Conservation (phyloP, 2,113 vertebrate species). For the Candoia aspera region DNA sequence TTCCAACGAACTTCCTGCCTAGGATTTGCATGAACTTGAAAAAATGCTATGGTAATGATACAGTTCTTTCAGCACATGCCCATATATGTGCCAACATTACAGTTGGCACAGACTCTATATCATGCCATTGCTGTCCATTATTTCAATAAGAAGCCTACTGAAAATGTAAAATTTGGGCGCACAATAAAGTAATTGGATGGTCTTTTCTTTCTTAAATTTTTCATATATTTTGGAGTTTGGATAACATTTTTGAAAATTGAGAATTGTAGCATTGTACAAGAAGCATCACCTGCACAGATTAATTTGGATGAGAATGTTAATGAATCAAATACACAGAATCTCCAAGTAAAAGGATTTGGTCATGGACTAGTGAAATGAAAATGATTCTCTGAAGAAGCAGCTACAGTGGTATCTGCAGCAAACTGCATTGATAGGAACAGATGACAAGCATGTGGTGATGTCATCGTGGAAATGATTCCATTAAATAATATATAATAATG, state of each 20-base stretch:
- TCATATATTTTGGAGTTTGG: not conserved
- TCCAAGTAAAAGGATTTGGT: not conserved
- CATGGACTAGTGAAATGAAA: not conserved
- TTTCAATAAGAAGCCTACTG: not conserved
- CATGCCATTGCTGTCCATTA: not conserved
- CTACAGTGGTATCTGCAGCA: not conserved
- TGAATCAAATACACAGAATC: not conserved
- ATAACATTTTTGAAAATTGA: not conserved
- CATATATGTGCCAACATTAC: not conserved
- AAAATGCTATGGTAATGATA: not conserved
- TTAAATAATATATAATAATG: not conserved
- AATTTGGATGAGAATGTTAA: not conserved
- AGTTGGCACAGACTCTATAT: not conserved
- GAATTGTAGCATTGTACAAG: not conserved
- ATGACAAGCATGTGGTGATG: not conserved
- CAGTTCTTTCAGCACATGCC: not conserved
- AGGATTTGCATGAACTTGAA: not conserved
- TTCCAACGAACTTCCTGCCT: not conserved
- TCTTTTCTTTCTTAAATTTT: not conserved
- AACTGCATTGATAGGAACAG: not conserved
- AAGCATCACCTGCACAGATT: not conserved
- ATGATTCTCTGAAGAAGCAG: not conserved
- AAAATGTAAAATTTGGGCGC: not conserved
- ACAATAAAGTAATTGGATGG: not conserved
- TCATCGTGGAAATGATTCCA: not conserved